These are phyloP conservation scores for Pangasianodon gigas DNA, from an alignment of 2,113 vertebrate genomes.

Conservation along the genomic window DNA sequence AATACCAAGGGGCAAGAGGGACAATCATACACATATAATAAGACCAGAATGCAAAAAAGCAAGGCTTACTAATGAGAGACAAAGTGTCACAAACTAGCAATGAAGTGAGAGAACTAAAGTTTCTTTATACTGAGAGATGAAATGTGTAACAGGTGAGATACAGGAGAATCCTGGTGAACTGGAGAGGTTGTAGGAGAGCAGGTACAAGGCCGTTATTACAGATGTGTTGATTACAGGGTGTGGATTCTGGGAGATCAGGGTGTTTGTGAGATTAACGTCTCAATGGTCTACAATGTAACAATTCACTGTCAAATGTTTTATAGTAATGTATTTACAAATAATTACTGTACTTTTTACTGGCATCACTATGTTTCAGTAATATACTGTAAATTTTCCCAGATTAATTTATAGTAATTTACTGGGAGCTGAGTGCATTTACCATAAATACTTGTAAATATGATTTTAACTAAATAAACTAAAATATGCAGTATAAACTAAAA, in stretches of 20 bases:
- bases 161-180: not conserved
- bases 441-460: not conserved
- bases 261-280: not conserved
- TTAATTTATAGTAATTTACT: not conserved
- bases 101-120: not conserved
- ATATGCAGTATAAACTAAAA: not conserved
- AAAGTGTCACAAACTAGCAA: not conserved
- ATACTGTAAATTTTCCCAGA: not conserved
- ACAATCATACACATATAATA: not conserved
- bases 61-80: not conserved
- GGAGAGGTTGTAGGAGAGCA: not conserved
- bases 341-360: not conserved
- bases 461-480: not conserved
- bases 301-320: not conserved
- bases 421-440: not conserved
- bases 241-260: not conserved
- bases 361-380: not conserved
- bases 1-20: not conserved
- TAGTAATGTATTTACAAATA: not conserved
- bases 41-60: not conserved
- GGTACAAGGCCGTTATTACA: not conserved
- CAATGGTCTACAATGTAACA: not conserved
- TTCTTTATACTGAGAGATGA: not conserved
- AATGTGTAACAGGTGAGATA: not conserved
- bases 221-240: not conserved